phyloP scores from a whole-genome alignment of 2,888 invertebrate species.

The Oscheius onirici region DNA sequence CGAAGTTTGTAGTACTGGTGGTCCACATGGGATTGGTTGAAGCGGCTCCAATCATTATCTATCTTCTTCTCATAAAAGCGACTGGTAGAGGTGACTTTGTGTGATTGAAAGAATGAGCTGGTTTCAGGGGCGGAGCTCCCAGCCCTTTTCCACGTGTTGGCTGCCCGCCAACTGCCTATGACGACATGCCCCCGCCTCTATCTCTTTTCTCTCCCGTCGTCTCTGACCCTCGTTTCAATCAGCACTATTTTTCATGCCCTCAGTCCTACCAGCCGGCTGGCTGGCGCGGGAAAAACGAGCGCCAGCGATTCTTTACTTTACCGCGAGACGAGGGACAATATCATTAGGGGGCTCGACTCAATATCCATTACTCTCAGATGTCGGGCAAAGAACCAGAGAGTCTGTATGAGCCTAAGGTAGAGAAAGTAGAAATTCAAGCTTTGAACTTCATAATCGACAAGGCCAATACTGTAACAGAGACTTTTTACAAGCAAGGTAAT shows the following conservation, averaged over 20 bases:
- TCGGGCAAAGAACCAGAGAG: not conserved
- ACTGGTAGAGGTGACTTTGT: not conserved
- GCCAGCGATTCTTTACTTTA: constrained; percentile 29
- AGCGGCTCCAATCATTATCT: constrained; percentile 28
- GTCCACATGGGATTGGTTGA: constrained; percentile 37
- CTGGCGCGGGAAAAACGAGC: constrained; percentile 4
- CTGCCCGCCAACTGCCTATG: constrained; percentile 25
- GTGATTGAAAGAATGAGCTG: constrained; percentile 19
- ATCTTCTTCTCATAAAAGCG: not conserved
- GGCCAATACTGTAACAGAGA: not conserved
- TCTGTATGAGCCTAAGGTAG: too few species aligned
- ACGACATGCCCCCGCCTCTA: constrained; percentile 17
- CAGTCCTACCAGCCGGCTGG: not conserved
- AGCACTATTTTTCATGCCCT: too few species aligned
- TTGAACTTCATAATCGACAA: not conserved
- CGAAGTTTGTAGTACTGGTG: constrained; percentile 34
- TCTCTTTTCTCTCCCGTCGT: not conserved
- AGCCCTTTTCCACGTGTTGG: constrained; percentile 29
- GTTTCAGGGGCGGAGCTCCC: constrained; percentile 32
- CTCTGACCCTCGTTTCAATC: not conserved
- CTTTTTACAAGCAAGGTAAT: not conserved
- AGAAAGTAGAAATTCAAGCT: too few species aligned
- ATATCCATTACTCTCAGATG: constrained; percentile 19
- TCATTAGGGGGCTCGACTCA: constrained; percentile 16
- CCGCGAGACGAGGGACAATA: constrained; percentile 9